Percentiles rank a stretch among this genome's conserved stretches.
Evolutionary conservation across 2,888 invertebrate genomes (phyloP).

Genomic region (Hirtodrosophila histrioides): DNA sequence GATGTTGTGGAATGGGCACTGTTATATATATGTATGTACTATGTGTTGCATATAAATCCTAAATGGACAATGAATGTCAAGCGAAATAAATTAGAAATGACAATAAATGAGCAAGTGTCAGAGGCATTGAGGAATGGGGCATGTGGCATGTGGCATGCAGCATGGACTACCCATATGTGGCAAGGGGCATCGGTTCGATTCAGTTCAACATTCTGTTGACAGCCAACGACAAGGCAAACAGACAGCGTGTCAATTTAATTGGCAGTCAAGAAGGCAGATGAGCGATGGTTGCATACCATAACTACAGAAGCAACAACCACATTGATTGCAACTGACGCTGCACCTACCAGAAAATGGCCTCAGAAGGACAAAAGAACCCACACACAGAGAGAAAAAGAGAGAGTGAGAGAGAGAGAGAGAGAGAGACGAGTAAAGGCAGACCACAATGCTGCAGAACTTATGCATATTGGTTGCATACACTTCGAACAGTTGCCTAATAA

Average conservation of each 20-base stretch:
- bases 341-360: conserved; percentile 15
- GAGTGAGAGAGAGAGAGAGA: background rate
- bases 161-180: conserved; percentile 1
- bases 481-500: conserved; percentile 40
- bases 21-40: conserved; percentile 35
- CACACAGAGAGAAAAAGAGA: background rate
- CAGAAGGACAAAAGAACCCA: background rate
- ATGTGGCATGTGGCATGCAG: background rate
- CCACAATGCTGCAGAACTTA: conserved; percentile 32
- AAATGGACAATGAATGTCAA: conserved; percentile 78
- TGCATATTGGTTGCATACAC: conserved; percentile 66
- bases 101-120: conserved; percentile 77
- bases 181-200: conserved; percentile 23
- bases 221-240: conserved; percentile 62
- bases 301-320: conserved; percentile 7
- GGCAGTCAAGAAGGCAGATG: conserved; percentile 56
- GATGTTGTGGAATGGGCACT: conserved; percentile 37
- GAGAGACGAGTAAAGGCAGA: background rate
- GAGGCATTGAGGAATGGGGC: conserved; percentile 23
- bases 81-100: conserved; percentile 77
- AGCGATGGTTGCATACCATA: conserved; percentile 31
- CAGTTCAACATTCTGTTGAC: conserved; percentile 54
- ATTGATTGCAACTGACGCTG: conserved; percentile 29
- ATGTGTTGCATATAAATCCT: conserved; percentile 72
- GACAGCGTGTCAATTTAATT: conserved; percentile 67